Conservation (phyloP, 1,140 invertebrate genomes). For the Diploscapter pachys region DNA sequence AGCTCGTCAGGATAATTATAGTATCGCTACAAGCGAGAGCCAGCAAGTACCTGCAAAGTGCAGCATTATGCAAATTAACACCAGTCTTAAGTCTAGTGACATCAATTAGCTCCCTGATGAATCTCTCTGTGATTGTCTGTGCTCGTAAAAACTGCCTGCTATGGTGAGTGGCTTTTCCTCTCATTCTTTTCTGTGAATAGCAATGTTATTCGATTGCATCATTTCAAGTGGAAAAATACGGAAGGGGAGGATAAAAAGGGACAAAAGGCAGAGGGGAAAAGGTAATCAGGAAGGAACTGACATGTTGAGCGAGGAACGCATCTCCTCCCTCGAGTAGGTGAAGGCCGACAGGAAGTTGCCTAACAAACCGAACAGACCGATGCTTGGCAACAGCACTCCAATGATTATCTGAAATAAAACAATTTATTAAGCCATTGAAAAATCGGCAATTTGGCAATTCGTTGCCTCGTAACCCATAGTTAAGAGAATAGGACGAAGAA, state of each 20-base stretch:
- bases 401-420: constrained; percentile 36
- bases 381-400: constrained; percentile 40
- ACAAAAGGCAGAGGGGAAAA: neutral
- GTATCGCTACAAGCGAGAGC: constrained; percentile 39
- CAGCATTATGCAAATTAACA: constrained; percentile 9
- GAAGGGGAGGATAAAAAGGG: too few relatives aligned
- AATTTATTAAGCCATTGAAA: constrained; percentile 4
- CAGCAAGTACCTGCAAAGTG: constrained; percentile 30
- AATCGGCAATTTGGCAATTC: constrained; percentile 1
- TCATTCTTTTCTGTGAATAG: neutral
- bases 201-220: neutral
- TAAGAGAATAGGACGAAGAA: neutral
- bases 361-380: constrained; percentile 39
- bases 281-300: neutral
- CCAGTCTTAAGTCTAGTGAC: too few relatives aligned
- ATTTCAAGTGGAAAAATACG: neutral
- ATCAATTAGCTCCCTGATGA: too few relatives aligned
- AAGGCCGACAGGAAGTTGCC: constrained; percentile 43
- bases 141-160: too few relatives aligned
- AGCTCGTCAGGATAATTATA: constrained; percentile 38
- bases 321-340: constrained; percentile 39
- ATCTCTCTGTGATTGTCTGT: too few relatives aligned
- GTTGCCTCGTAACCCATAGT: neutral
- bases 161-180: constrained; percentile 2
- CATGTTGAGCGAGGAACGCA: constrained; percentile 37